These are phyloP conservation scores for Hyperopisus bebe DNA, from an alignment of 2,113 vertebrate genomes.

Conservation along the genomic window DNA sequence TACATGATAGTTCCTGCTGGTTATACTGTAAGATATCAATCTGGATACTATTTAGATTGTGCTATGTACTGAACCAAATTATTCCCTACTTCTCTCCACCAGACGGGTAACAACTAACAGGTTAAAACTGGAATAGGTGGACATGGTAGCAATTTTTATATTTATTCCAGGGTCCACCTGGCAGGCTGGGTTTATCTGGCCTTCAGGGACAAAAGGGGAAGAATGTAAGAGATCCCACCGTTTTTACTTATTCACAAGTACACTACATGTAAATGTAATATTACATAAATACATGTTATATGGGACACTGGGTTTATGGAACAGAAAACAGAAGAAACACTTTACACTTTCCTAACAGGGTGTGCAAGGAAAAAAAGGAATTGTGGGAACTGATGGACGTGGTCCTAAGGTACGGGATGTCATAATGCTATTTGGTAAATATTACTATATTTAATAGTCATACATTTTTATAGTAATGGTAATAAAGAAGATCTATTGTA, in stretches of 20 bases:
- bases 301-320: background rate
- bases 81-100: background rate
- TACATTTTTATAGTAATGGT: background rate
- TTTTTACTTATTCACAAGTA: background rate
- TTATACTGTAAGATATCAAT: background rate
- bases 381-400: slow-evolving; percentile 44
- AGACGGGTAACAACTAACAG: background rate
- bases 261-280: background rate
- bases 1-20: background rate
- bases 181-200: slow-evolving; percentile 46
- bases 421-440: slow-evolving; percentile 10
- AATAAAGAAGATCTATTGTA: background rate
- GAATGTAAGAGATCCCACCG: slow-evolving; percentile 40
- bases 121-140: background rate
- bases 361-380: slow-evolving; percentile 47
- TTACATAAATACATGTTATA: background rate
- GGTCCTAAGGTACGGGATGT: slow-evolving; percentile 45
- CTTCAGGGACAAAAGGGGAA: slow-evolving; percentile 40
- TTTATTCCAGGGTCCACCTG: slow-evolving; percentile 49
- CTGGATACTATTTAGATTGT: background rate
- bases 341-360: slow-evolving; percentile 39
- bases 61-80: background rate
- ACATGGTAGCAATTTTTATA: background rate
- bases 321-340: background rate
- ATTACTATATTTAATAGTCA: background rate